Evolutionary conservation across 2,888 invertebrate genomes (phyloP), one percentile per base, ranked within the genome.

Genomic region (Drosophila phalerata): DNA sequence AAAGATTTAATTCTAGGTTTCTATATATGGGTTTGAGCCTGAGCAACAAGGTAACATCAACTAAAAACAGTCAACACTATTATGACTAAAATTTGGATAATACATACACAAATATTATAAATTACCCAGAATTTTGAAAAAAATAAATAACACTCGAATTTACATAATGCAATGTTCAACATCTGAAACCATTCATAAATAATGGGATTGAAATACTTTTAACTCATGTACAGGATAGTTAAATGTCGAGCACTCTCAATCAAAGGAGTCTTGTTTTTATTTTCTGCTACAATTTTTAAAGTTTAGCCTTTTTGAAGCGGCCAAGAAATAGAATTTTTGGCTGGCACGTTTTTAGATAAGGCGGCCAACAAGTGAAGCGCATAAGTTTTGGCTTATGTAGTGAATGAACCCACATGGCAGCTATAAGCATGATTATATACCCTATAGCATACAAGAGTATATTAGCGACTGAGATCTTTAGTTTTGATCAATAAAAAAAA

Each of bases 301-400:
- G 58, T 80, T 52, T 53, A 62, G 60, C 65, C 67, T 65, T 69
- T 77, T 77, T 73, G 63, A 57, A 53, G 53, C 65, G 60, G 47
- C 56, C 56, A 77, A 69, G 64, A 70, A 85, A 66, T 68, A 62
- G 57, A 66, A 66, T 60, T 83, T 76, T 71, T 61, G 63, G 72
- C 60, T 70, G 75, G 73, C 83, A 70, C 69, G 78, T 68, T 80
- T 82, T 63, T 68, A 82, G 82, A 85, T 82, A 82, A 85, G 69
- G 70, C 79, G 77, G 76, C 76, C 77, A 79, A 69, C 72, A 64
- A 56, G 47, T 77, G 49, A 73, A 55, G 76, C 49, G 68, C 28
- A 65, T 42, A 60, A 65, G 75, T 65, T 57, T 58, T 51, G 55
- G 77, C 62, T 69, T 47, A 25, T 77, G 73, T 65, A 69, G 69